A percentile compares a stretch with the other conserved stretches of the same genome.
These are phyloP conservation scores for Leucozona laternaria DNA, from an alignment of 2,888 invertebrate species.

Conservation along the genomic window DNA sequence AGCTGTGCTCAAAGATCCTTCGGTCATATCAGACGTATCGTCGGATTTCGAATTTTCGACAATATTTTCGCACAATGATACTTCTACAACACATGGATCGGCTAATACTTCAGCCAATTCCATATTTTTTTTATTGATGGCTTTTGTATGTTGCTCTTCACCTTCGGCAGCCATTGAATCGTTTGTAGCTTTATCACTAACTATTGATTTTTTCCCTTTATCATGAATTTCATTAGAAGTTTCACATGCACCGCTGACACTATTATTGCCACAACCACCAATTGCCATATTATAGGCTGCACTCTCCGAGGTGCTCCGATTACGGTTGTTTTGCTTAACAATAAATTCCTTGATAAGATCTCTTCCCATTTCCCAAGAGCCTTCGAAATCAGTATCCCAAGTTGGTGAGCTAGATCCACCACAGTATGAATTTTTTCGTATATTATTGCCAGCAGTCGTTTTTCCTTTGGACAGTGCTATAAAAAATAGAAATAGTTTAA, in stretches of 20 bases:
- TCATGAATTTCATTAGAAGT: constrained; percentile 51
- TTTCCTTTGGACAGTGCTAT: constrained; percentile 79
- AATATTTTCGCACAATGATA: constrained; percentile 77
- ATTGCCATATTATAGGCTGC: constrained; percentile 77
- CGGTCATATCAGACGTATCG: constrained; percentile 76
- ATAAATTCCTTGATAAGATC: constrained; percentile 82
- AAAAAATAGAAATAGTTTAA: constrained; percentile 25
- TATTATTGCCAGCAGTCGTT: constrained; percentile 76
- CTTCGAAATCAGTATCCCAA: constrained; percentile 82
- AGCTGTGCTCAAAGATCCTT: constrained; percentile 65
- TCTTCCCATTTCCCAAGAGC: constrained; percentile 82
- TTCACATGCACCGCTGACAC: constrained; percentile 30
- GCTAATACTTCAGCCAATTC: constrained; percentile 29
- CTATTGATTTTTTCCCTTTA: constrained; percentile 55
- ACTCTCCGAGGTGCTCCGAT: constrained; percentile 79
- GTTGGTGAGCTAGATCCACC: constrained; percentile 78
- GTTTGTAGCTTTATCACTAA: constrained; percentile 34
- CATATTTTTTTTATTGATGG: constrained; percentile 33
- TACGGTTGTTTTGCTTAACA: constrained; percentile 79
- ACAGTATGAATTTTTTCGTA: constrained; percentile 77
- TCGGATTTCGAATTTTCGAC: constrained; percentile 75
- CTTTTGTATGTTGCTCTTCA: constrained; percentile 3
- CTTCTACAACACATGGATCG: constrained; percentile 68
- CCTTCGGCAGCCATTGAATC: constrained; percentile 16
- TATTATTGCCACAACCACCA: constrained; percentile 46